Base-by-base conservation (phyloP, 2,888 invertebrate genomes). In the Scaptomyza tumidula region DNA sequence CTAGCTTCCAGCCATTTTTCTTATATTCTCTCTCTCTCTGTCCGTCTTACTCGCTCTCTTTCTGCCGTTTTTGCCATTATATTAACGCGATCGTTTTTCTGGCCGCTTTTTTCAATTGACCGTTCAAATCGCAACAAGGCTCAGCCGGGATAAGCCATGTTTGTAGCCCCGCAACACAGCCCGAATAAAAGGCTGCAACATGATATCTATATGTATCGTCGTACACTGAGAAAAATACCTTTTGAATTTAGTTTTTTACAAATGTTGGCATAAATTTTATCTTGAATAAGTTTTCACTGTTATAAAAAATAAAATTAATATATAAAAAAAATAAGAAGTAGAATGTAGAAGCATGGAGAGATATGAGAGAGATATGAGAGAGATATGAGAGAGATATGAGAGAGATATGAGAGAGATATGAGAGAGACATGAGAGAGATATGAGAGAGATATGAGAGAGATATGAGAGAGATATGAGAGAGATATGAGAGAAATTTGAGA, bases 81-180 rank as follows among this genome's bases (percentile, higher is more conserved):
- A 71, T 75, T 66, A 62, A 53, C 65, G 57, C 67, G 86, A 82
- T 88, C 82, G 83, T 80, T 82, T 80, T 80, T 53, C 74, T 76
- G 86, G 78, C 60, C 80, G 80, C 80, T 75, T 86, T 88, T 89
- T 88, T 89, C 90, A 90, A 90, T 90, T 90, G 90, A 90, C 90
- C 90, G 81, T 89, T 81, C 71, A 84, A 80, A 82, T 86, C 83
- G 89, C 83, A 88, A 90, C 90, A 89, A 77, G 90, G 90, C 86
- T 90, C 77, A 90, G 85, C 88, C 71, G 39, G 86, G 90, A 88
- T 90, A 82, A 90, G 89, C 90, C 73, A 46, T 46, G 72, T 88
- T 86, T 83, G 78, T 77, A 80, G 87, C 69, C 69, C 74, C 71
- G 77, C 74, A 78, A 81, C 71, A 81, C 52, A 75, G 67, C 57